These are phyloP conservation scores for Acronicta aceris DNA, from an alignment of 2,888 invertebrate species.

Conservation along the genomic window DNA sequence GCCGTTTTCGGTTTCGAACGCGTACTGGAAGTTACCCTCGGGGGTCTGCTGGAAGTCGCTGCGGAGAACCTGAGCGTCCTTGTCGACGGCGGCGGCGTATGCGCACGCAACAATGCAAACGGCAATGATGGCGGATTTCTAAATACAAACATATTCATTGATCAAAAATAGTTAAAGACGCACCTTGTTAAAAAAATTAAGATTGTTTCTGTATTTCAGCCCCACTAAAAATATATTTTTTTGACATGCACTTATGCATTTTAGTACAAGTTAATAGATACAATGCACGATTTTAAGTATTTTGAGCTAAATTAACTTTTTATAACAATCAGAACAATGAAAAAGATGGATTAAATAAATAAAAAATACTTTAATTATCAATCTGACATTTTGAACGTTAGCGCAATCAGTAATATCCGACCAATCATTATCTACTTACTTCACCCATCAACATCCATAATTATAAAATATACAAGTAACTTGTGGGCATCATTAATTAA, in stretches of 20 bases:
- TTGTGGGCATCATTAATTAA: not conserved
- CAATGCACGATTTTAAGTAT: no score
- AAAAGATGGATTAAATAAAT: no score
- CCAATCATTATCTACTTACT: not conserved
- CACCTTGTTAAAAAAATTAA: not conserved
- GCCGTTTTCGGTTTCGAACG: conserved; percentile 89
- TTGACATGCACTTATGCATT: no score
- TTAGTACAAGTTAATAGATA: no score
- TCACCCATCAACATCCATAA: not conserved
- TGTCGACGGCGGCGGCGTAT: conserved; percentile 51
- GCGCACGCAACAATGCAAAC: conserved; percentile 64
- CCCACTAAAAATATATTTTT: no score
- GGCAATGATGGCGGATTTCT: conserved; percentile 67
- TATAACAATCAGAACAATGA: no score
- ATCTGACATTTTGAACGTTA: no score
- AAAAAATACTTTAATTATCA: no score
- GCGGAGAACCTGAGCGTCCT: conserved; percentile 47
- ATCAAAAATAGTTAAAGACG: not conserved
- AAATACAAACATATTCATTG: conserved; percentile 4
- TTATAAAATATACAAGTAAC: not conserved
- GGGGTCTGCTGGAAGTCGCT: conserved; percentile 73
- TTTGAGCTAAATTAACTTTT: no score
- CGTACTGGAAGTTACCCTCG: conserved; percentile 85
- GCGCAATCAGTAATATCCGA: not conserved
- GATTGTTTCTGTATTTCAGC: not conserved